These are phyloP conservation scores for Paratilapia polleni DNA, from an alignment of 2,113 vertebrate species.

Conservation along the genomic window DNA sequence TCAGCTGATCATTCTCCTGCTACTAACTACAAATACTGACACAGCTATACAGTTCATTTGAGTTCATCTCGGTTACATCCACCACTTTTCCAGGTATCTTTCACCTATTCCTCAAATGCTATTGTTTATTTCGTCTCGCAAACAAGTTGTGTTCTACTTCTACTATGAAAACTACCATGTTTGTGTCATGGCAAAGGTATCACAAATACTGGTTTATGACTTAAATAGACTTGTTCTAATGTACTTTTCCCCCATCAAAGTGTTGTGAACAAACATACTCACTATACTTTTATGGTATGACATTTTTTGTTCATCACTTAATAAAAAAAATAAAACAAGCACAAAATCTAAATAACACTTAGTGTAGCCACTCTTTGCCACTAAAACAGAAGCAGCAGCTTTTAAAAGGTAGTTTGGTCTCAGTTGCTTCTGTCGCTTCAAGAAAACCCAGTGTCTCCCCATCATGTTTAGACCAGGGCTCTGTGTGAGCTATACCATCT, in stretches of 20 bases:
- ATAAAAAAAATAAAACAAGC: no score
- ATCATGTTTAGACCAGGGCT: neutral
- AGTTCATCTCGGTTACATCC: neutral
- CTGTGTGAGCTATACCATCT: neutral
- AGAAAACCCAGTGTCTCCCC: no score
- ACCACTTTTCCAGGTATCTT: accelerated
- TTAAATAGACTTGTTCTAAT: neutral
- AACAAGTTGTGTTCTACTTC: neutral
- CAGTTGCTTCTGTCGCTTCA: neutral
- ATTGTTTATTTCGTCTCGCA: no score
- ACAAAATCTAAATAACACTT: no score
- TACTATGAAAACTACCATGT: neutral
- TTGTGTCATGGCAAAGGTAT: neutral
- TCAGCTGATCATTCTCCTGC: neutral
- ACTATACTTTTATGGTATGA: no score
- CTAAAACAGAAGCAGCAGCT: neutral
- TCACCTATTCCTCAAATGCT: neutral
- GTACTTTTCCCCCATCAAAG: no score
- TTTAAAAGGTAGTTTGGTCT: neutral
- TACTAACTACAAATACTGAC: neutral
- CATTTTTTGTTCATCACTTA: no score
- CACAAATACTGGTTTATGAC: neutral
- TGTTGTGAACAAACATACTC: no score
- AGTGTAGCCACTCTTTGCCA: neutral
- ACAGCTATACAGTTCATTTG: neutral